Base-by-base conservation (phyloP, 2,797 vertebrate genomes). In the Pseudomugil gertrudae region DNA sequence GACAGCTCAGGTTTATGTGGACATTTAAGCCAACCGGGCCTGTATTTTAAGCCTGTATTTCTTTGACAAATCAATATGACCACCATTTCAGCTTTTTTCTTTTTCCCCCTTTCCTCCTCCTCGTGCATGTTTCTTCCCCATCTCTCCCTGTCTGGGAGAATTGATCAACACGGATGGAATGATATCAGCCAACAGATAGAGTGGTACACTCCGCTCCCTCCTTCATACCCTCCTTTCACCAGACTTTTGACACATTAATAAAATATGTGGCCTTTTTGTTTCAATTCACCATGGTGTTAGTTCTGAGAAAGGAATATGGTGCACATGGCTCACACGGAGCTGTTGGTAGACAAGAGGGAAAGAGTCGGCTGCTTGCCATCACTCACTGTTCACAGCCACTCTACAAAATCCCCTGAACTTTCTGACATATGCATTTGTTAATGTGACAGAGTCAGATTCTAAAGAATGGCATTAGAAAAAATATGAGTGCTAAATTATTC, bases 191-290 rank as follows among this genome's bases (percentile, higher is more conserved):
- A 19, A 55, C 73, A 67, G 87, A 89, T 87, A 87, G 81, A 91
- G 88, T 87, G 89, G 90, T 90, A 87, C 76, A 64, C 81, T 81
- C 84, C 30, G 2, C 70, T 58, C 77, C 72, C 77, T 67, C 63
- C 82, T 63, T 35, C 68, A 57, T 66, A 74, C 84, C 83, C 81
- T 79, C 74, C 85, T 81, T 84, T 84, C 89, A 88, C 75, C 71
- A 81, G 90, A 89, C 83, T 91, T 93, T 90, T 90, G 85, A 92
- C 90, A 88, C 90, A 92, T 92, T 84, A 92, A 94, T 93, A 93
- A 94, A 94, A 94, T 90, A 93, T 91, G 88, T 83, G 79, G 81
- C 82, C 83, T 87, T 93, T 92, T 86, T 88, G 85, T 90, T 91
- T 92, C 80, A 64, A 75, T 83, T 87, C 76, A 57, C 81, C 54